A percentile compares a stretch with the other conserved stretches of the same genome.
phyloP scores from a whole-genome alignment of 2,888 invertebrate species.

The Rambutsinella grinnellia region DNA sequence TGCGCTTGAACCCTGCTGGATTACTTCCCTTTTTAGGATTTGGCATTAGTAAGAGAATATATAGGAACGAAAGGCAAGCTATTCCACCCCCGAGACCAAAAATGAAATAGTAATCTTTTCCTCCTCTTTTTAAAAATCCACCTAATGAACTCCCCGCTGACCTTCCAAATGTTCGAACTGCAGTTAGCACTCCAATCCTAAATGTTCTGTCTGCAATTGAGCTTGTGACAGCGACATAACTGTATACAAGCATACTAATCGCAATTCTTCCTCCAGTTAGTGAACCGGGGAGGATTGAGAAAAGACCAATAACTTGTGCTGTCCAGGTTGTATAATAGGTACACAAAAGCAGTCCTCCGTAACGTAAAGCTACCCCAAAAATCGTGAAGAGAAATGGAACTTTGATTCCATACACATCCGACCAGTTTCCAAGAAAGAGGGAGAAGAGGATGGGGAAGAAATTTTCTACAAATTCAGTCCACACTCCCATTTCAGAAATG shows the following conservation, averaged over 20 bases:
- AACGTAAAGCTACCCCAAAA: conserved; percentile 60
- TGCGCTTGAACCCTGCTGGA: conserved; percentile 60
- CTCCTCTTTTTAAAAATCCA: conserved; percentile 60
- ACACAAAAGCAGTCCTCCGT: conserved; percentile 59
- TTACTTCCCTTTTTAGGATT: conserved; percentile 62
- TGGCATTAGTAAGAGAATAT: conserved; percentile 60
- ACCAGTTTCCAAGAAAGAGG: conserved; percentile 65
- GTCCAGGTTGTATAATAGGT: conserved; percentile 54
- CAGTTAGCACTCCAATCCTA: conserved; percentile 74
- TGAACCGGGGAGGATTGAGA: conserved; percentile 66
- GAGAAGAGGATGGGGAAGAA: conserved; percentile 64
- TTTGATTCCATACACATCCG: conserved; percentile 66
- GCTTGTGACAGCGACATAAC: conserved; percentile 68
- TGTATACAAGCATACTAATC: conserved; percentile 67
- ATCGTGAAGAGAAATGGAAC: conserved; percentile 64
- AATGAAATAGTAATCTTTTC: conserved; percentile 60
- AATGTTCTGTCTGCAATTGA: conserved; percentile 75
- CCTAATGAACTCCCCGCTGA: conserved; percentile 66
- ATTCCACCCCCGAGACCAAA: conserved; percentile 64
- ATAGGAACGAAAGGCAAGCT: conserved; percentile 59
- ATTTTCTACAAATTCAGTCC: conserved; percentile 66
- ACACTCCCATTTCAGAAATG: conserved; percentile 58
- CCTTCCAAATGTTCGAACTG: conserved; percentile 69
- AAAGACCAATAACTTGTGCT: conserved; percentile 58
- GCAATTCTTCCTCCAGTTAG: conserved; percentile 74